Base-by-base conservation (phyloP, 2,888 invertebrate species). In the Hydraecia micacea region DNA sequence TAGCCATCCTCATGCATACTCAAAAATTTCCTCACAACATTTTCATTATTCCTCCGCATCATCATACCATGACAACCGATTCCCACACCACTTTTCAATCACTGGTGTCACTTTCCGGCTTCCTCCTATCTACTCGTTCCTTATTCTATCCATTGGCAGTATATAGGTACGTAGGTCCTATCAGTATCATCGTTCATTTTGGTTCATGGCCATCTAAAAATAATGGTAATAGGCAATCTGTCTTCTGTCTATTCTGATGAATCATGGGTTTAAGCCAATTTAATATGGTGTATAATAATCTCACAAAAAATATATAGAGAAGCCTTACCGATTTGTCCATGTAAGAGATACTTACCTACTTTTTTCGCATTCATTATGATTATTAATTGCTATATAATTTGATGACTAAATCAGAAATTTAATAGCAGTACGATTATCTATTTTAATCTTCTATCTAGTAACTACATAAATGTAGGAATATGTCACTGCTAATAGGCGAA, bases 211-310 rank as follows among this genome's bases (percentile, higher is more conserved):
- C 58, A 9, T 21, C 46, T 65, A 9, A 42, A n/a, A 58, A 68
- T 49, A 76, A 81, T 36, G 18, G 18, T 60, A 28, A 66, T 36
- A 52, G 32, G 7, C 69, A 49, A 69, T 75, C 5, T 55, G 62
- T 73, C 21, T 58, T 32, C 73, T 49, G 62, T 49, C 28, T 58
- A 66, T 58, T 49, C 28, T 58, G 28, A 49, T 52, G 75, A 49
- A 52, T 81, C 49, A 80, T 58, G 49, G 46, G 7, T 36, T 55
- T 36, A 4, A 18, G 36, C 15, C 28, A 73, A 60, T 81, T 65
- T 42, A 39, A 13, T 68, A 28, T 39, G 32, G 68, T 58, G 46
- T 46, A n/a, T 46, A 28, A 49, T 62, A 28, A 49, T 63, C 55
- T 25, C 15, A 39, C 21, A 76, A 70, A 81, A 70, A 66, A 49